Base-by-base conservation (phyloP, 2,888 invertebrate species). In the Drosophila mimica region DNA sequence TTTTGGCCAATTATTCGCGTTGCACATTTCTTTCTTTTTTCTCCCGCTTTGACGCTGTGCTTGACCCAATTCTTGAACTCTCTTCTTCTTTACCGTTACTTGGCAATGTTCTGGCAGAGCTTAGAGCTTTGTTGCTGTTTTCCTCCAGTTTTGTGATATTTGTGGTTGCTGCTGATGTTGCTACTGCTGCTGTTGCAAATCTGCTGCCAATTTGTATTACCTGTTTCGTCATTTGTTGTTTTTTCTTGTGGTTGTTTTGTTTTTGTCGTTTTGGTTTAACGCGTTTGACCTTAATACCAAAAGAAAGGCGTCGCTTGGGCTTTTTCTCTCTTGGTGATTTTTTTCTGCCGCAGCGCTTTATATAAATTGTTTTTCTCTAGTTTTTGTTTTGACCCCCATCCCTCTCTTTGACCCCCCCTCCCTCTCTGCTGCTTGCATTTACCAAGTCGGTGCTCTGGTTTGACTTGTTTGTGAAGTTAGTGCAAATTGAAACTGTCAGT, bases 211-310 rank as follows among this genome's bases (percentile, higher is more conserved):
- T 72, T 82, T 70, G 75, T 70, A 61, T 71, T 85, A 75, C 84
- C 76, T 70, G 66, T 58, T 66, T 79, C 64, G 66, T 67, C 46
- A 71, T 34, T 70, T 69, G 67, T 53, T 67, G 68, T 67, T 67
- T 25, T n/a, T 52, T 65, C 34, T 52, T 49, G 62, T 43, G 62
- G 67, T 48, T 71, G 70, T 69, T 67, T 57, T 67, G 59, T 46
- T 8, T 46, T 28, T 74, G 68, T 56, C 65, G 58, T 25, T 77
- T 86, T 83, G 85, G 88, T 70, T 89, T 90, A 89, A 89, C 90
- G 76, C 89, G 79, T 87, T 86, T 88, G 89, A 88, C 91, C 91
- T 81, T 88, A 88, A 88, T 88, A 78, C 81, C 70, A 64, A 66
- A 82, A 79, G 89, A 90, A 90, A 89, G 82, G 78, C 89, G 75